These are phyloP conservation scores for Plecturocebus donacophilus DNA, from an alignment of 2,113 vertebrate genomes.

Conservation along the genomic window DNA sequence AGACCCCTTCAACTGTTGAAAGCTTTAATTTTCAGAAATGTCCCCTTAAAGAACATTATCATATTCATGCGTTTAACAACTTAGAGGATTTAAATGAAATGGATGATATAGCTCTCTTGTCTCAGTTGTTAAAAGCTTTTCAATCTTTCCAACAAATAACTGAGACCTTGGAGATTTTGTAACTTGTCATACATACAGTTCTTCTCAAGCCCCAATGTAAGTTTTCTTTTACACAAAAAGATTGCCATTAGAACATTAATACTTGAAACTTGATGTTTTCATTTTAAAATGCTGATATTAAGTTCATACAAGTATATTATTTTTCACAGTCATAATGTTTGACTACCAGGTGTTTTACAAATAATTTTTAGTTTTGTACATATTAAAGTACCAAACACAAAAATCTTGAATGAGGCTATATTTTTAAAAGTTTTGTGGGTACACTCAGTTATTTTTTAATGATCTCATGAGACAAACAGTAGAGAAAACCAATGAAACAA, in stretches of 20 bases:
- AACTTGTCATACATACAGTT: neutral
- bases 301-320: slow-evolving; percentile 3
- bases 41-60: neutral
- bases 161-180: neutral
- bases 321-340: neutral
- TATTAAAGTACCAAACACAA: neutral
- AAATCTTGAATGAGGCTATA: neutral
- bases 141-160: neutral
- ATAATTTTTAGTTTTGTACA: neutral
- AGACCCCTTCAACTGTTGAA: slow-evolving; percentile 4
- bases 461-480: neutral
- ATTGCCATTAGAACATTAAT: neutral
- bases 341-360: neutral
- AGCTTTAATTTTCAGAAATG: neutral
- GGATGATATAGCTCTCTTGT: neutral
- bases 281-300: slow-evolving; percentile 6
- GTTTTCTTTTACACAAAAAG: neutral
- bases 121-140: neutral
- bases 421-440: neutral
- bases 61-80: neutral
- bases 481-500: neutral
- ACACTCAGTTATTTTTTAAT: neutral
- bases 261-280: neutral
- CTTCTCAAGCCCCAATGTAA: neutral
- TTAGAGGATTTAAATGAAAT: neutral